Evolutionary conservation across 2,888 invertebrate genomes (phyloP), one percentile per base, ranked within the genome.

Genomic region (Andrena dorsata): DNA sequence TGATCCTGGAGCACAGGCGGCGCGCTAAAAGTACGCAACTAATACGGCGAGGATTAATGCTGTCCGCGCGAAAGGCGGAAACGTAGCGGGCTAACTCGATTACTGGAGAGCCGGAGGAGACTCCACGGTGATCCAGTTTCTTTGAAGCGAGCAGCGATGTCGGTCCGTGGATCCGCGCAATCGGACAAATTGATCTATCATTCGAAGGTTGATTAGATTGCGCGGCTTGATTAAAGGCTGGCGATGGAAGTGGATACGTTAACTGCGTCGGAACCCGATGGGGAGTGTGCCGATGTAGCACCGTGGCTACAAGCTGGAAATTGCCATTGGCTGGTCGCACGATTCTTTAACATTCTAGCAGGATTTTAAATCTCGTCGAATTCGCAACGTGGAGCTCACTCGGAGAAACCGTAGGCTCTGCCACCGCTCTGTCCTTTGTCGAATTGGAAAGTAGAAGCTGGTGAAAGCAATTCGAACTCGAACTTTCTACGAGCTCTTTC

Each of bases 161-260:
- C 28, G n/a, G n/a, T 51, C n/a, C 10, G 20, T 28, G 49, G 32
- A 51, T 66, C 28, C 10, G 35, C 35, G 28, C 61, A 56, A 66
- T 68, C 53, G 20, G 47, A 61, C 20, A 32, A 26, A 26, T 20
- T 53, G 28, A 23, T 61, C 10, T 28, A 13, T 49, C 8, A 2
- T 41, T 26, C 16, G 26, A 23, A n/a, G 58, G 47, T 69, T 64
- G 69, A 75, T 80, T 23, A 23, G 47, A 64, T 64, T 8, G 66
- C 30, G 41, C 13, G 66, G 32, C 49, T 5, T 68, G 53, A 77
- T 77, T 72, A 30, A n/a, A 53, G 41, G 35, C 8, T 2, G 35
- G 61, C 51, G 28, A 41, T n/a, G 51, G 49, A n/a, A 41, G 26
- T 30, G 35, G 5, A 10, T 3, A 23, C 41, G 49, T 53, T 10